Evolutionary conservation across 2,888 invertebrate species (phyloP), one percentile per base, ranked within the genome.

Genomic region (Dasypolia templi): DNA sequence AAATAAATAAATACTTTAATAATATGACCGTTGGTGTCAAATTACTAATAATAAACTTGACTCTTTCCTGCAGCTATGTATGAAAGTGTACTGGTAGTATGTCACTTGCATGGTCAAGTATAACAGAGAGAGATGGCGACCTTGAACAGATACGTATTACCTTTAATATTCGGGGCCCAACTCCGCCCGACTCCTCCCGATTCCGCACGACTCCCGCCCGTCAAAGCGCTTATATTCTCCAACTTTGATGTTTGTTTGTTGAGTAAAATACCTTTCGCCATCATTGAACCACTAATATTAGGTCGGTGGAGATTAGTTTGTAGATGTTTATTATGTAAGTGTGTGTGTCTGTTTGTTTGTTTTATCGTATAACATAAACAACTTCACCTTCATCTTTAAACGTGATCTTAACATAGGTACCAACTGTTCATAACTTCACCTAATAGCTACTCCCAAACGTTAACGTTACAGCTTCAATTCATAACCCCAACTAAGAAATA

Each of bases 171-270:
- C 70, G 58, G 42, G 35, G 66, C 42, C 39, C 19, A 14, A 72
- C 6, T 39, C 46, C 71, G 14, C 58, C 70, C 39, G 56, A 65
- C 32, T 42, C 12, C 32, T 11, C 56, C 63, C 74, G 42, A 42
- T 26, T 32, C 32, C 58, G 0, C 49, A 64, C 46, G 19, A 56
- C 62, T 17, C 19, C 44, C 71, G 3, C 42, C 39, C 58, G 32
- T 62, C 66, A 66, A 53, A 79, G 65, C 55, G 29, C 44, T 63
- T 63, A 67, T 80, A 79, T 79, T 79, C 63, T 44, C 75, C 49
- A 39, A 49, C 81, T 79, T 79, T 79, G 75, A 80, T 75, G 81
- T 80, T 80, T 72, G 79, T 79, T 75, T 75, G 63, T 67, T 35
- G 55, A 75, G 71, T 70, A 75, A 74, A 79, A 79, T 58, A 75